phyloP scores from a whole-genome alignment of 2,797 vertebrate species.

The Pseudopleuronectes americanus region DNA sequence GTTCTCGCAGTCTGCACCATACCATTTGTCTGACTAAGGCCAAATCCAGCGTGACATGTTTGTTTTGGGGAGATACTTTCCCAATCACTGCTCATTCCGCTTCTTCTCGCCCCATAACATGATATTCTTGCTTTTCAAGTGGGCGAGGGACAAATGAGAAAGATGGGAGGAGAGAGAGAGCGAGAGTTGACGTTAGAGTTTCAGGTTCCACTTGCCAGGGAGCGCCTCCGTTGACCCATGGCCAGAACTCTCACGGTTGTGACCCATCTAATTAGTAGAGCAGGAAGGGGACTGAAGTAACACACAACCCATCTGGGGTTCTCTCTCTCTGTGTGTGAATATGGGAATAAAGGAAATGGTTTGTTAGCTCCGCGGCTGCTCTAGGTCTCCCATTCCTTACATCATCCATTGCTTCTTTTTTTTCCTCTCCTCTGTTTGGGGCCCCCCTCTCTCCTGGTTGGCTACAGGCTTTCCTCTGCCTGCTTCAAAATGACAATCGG shows the following conservation, averaged over 20 bases:
- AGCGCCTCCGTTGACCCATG: conserved; percentile 72
- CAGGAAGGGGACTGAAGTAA: conserved; percentile 48
- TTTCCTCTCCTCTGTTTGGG: conserved; percentile 27
- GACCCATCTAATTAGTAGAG: conserved; percentile 77
- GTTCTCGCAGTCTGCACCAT: conserved; percentile 30
- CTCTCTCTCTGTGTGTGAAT: conserved; percentile 58
- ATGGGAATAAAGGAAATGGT: conserved; percentile 75
- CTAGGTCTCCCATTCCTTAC: conserved; percentile 73
- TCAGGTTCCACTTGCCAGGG: conserved; percentile 73
- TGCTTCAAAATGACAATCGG: conserved; percentile 72
- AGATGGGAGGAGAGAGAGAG: conserved; percentile 51
- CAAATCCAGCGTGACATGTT: conserved; percentile 74
- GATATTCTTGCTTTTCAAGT: conserved; percentile 66
- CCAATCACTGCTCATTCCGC: conserved; percentile 70
- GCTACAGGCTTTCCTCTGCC: conserved; percentile 59
- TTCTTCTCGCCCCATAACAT: conserved; percentile 57
- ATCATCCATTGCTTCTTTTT: conserved; percentile 55
- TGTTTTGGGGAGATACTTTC: conserved; percentile 69
- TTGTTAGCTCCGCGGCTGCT: conserved; percentile 67
- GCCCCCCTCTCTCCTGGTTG: conserved; percentile 42
- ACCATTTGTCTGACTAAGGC: conserved; percentile 44
- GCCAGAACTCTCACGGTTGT: conserved; percentile 75
- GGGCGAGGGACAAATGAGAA: conserved; percentile 50
- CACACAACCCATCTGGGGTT: conserved; percentile 61
- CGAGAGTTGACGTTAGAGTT: conserved; percentile 56